phyloP scores from a whole-genome alignment of 2,888 invertebrate genomes.

The Cryptus viduatorius region DNA sequence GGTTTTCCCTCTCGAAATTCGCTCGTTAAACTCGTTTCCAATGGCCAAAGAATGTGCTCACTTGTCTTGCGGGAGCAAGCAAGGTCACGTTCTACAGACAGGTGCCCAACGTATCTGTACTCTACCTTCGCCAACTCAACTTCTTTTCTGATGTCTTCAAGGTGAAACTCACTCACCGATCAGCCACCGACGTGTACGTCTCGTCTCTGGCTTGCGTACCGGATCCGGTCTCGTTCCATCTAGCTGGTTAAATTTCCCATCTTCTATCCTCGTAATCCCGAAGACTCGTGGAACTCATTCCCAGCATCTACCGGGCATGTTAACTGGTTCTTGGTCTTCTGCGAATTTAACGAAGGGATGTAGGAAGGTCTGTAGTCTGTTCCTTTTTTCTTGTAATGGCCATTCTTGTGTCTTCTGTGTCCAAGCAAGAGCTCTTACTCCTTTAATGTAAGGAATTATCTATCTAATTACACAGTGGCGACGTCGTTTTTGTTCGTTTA shows the following conservation, averaged over 20 bases:
- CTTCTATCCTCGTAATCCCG: conserved; percentile 39
- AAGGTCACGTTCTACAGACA: conserved; percentile 44
- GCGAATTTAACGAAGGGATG: conserved; percentile 22
- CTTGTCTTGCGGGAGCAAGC: not conserved
- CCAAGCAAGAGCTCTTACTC: not conserved
- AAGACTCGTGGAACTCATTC: conserved; percentile 23
- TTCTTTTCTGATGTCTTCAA: conserved; percentile 55
- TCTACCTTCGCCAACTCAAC: conserved; percentile 28
- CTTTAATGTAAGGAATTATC: not conserved
- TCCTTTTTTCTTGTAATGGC: not conserved
- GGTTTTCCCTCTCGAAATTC: conserved; percentile 71
- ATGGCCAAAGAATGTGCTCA: conserved; percentile 47
- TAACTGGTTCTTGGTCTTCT: conserved; percentile 27
- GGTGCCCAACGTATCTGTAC: conserved; percentile 29
- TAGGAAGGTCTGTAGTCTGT: not conserved
- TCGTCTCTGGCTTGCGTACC: conserved; percentile 22
- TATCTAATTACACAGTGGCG: not conserved
- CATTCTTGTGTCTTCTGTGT: not conserved
- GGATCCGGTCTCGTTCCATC: conserved; percentile 26
- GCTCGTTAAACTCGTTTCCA: conserved; percentile 70
- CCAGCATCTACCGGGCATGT: not conserved
- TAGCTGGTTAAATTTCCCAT: conserved; percentile 32
- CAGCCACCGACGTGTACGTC: conserved; percentile 17
- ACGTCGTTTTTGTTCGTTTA: not conserved
- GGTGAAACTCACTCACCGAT: conserved; percentile 57